These are phyloP conservation scores for Denticeps clupeoides DNA, from an alignment of 2,797 vertebrate genomes.

Conservation along the genomic window DNA sequence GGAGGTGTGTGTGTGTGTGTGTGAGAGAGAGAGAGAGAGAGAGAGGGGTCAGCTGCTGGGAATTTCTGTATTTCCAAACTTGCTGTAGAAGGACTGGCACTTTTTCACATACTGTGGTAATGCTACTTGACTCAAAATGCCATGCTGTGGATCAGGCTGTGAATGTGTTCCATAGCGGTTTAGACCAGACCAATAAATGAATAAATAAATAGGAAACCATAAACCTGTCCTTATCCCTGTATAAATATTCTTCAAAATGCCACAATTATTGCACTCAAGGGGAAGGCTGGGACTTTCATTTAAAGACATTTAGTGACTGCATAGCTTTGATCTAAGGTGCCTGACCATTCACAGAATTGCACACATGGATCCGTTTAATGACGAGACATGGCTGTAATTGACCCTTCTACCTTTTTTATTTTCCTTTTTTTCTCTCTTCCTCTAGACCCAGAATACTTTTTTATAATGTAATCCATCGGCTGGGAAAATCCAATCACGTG, in stretches of 20 bases:
- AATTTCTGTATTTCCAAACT: not conserved
- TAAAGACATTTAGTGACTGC: slow-evolving; percentile 26
- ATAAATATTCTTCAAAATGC: slow-evolving; percentile 61
- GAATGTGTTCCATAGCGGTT: slow-evolving; percentile 13
- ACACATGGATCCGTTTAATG: slow-evolving; percentile 62
- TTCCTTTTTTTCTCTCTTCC: not conserved
- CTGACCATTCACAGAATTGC: slow-evolving; percentile 48
- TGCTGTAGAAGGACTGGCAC: slow-evolving; percentile 1
- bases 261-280: slow-evolving; percentile 51
- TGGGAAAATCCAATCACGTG: not conserved
- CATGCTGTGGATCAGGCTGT: too few relatives aligned
- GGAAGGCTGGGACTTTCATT: slow-evolving; percentile 31
- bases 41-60: not conserved
- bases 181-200: slow-evolving; percentile 16
- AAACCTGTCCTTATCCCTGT: slow-evolving; percentile 60
- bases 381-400: slow-evolving; percentile 52
- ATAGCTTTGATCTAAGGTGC: slow-evolving; percentile 49
- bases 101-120: not conserved
- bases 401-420: slow-evolving; percentile 34
- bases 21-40: too few relatives aligned
- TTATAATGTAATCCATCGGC: not conserved
- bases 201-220: slow-evolving; percentile 66
- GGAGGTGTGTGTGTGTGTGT: slow-evolving; percentile 3
- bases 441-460: not conserved
- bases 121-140: too few relatives aligned